Conservation (phyloP, 2,888 invertebrate species). For the Phytoseiulus persimilis region DNA sequence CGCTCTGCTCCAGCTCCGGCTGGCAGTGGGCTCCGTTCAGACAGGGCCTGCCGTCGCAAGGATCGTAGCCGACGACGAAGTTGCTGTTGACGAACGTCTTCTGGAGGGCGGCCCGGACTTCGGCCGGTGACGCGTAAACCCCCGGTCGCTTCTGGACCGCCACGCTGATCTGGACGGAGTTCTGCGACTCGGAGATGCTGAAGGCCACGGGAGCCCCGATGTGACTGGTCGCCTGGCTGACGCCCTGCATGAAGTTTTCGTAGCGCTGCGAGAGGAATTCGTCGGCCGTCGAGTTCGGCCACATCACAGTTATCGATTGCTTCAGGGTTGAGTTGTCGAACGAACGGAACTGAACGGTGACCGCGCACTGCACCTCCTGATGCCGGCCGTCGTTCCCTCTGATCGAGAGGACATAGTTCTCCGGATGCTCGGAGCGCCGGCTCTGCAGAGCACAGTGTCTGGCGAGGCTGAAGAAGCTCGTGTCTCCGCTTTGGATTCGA, state of each 20-base stretch:
- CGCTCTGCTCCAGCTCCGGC: slow-evolving; percentile 50
- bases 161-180: slow-evolving; percentile 26
- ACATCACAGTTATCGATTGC: slow-evolving; percentile 68
- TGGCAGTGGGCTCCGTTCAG: slow-evolving; percentile 50
- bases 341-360: slow-evolving; percentile 69
- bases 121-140: slow-evolving; percentile 9
- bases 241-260: slow-evolving; percentile 62
- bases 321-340: slow-evolving; percentile 73
- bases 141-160: slow-evolving; percentile 40
- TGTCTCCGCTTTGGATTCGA: slow-evolving; percentile 57
- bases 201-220: slow-evolving; percentile 42
- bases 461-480: slow-evolving; percentile 58
- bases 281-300: slow-evolving; percentile 64
- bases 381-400: slow-evolving; percentile 83
- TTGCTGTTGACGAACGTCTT: neutral
- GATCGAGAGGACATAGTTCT: slow-evolving; percentile 60
- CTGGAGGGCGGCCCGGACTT: neutral
- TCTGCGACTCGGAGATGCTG: slow-evolving; percentile 43
- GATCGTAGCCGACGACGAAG: slow-evolving; percentile 47
- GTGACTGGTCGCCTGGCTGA: slow-evolving; percentile 56
- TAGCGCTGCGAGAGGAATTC: slow-evolving; percentile 70
- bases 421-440: slow-evolving; percentile 56
- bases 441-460: slow-evolving; percentile 71
- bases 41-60: slow-evolving; percentile 59
- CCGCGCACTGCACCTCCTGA: slow-evolving; percentile 72